Evolutionary conservation across 1,140 invertebrate species (phyloP).

Genomic region (Apis dorsata): DNA sequence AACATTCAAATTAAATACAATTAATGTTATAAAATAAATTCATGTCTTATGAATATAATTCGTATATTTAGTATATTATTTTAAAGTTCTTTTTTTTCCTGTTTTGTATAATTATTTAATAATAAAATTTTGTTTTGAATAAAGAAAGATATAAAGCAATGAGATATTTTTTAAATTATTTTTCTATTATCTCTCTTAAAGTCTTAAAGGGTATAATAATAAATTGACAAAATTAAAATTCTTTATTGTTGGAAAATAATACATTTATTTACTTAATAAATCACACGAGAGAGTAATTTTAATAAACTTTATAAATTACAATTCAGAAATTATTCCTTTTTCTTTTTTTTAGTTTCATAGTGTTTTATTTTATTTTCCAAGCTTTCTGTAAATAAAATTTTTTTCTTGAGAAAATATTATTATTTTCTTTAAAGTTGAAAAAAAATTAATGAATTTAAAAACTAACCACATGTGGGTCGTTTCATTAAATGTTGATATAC

Average conservation of each 20-base stretch:
- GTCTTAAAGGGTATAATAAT: background rate
- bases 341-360: slow-evolving; percentile 83
- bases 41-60: background rate
- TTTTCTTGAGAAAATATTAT: background rate
- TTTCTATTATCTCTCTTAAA: background rate
- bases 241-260: background rate
- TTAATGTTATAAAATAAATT: background rate
- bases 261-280: background rate
- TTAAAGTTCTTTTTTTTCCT: background rate
- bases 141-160: too few relatives aligned
- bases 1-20: background rate
- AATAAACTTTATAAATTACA: background rate
- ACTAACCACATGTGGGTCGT: slow-evolving; percentile 87
- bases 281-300: background rate
- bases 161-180: too few relatives aligned
- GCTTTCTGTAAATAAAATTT: slow-evolving; percentile 82
- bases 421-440: too few relatives aligned
- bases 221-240: background rate
- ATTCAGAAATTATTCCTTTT: background rate
- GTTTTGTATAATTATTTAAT: background rate
- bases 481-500: slow-evolving; percentile 87
- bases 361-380: slow-evolving; percentile 87
- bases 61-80: too few relatives aligned
- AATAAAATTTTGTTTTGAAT: too few relatives aligned
- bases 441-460: slow-evolving; percentile 36